A percentile compares a stretch with the other conserved stretches of the same genome.
These are phyloP conservation scores for Hypotaenidia philippensis DNA, from an alignment of 2,797 vertebrate genomes.

Conservation along the genomic window DNA sequence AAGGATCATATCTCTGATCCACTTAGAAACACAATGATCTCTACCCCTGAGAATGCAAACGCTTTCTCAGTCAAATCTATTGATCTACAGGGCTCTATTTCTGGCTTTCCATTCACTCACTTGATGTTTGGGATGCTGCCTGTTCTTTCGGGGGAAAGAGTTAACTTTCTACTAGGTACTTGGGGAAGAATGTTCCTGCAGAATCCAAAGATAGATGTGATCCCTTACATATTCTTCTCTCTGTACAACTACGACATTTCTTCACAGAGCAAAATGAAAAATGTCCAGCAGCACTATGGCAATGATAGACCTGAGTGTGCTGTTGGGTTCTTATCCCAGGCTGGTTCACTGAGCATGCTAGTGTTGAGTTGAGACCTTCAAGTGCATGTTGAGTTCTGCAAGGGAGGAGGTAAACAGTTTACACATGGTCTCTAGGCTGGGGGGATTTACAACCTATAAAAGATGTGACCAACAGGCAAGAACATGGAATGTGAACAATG, in stretches of 20 bases:
- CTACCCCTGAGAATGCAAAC: conserved; percentile 90
- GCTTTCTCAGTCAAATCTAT: conserved; percentile 89
- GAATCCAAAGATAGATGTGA: conserved; percentile 69
- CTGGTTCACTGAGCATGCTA: neutral
- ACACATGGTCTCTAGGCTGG: neutral
- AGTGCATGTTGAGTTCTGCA: neutral
- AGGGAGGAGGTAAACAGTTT: neutral
- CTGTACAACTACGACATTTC: neutral
- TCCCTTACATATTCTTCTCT: neutral
- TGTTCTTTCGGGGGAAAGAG: conserved; percentile 68
- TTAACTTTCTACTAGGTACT: conserved; percentile 68
- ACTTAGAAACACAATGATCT: conserved; percentile 91
- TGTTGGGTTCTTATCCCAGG: neutral
- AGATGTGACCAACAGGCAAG: neutral
- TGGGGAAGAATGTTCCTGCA: conserved; percentile 45
- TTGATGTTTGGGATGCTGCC: conserved; percentile 55
- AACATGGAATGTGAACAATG: neutral
- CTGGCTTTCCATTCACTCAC: conserved; percentile 87
- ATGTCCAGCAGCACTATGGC: neutral
- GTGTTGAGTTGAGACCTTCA: neutral
- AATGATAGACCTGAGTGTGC: neutral
- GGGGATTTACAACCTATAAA: neutral
- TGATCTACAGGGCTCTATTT: conserved; percentile 91
- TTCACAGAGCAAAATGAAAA: conserved; percentile 3
- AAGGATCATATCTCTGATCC: conserved; percentile 91